Evolutionary conservation across 2,113 vertebrate genomes (phyloP).

Genomic region (Scopus umbretta): DNA sequence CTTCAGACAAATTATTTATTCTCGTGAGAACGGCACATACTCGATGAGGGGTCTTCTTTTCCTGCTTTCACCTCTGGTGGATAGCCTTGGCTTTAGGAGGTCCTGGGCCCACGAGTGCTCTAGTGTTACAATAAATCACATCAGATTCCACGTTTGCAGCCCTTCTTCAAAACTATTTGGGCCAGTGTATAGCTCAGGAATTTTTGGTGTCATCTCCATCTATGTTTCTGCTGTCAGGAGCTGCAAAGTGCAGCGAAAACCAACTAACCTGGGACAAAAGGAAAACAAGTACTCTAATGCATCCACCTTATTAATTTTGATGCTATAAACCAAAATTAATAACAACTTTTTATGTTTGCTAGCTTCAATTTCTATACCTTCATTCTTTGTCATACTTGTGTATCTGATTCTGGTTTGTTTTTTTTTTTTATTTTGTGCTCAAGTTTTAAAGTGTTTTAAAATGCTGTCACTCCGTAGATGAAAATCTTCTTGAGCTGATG

Average conservation of each 20-base stretch:
- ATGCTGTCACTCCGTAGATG: background rate
- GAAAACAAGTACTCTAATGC: background rate
- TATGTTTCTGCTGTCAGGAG: background rate
- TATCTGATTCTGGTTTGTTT: background rate
- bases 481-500: background rate
- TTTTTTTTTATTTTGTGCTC: background rate
- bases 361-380: background rate
- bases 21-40: rapidly evolving
- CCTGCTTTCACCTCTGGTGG: background rate
- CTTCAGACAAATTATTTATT: background rate
- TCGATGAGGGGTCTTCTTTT: background rate
- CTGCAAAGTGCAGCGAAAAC: background rate
- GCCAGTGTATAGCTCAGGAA: rapidly evolving
- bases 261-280: background rate
- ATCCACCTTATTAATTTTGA: background rate
- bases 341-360: background rate
- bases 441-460: background rate
- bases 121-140: rapidly evolving
- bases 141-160: background rate
- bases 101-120: background rate
- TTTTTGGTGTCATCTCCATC: background rate
- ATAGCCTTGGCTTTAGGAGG: background rate
- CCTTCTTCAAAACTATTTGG: rapidly evolving
- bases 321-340: background rate
- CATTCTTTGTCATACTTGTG: background rate